Evolutionary conservation across 2,797 vertebrate genomes (phyloP).

Genomic region (Sebastes minor): DNA sequence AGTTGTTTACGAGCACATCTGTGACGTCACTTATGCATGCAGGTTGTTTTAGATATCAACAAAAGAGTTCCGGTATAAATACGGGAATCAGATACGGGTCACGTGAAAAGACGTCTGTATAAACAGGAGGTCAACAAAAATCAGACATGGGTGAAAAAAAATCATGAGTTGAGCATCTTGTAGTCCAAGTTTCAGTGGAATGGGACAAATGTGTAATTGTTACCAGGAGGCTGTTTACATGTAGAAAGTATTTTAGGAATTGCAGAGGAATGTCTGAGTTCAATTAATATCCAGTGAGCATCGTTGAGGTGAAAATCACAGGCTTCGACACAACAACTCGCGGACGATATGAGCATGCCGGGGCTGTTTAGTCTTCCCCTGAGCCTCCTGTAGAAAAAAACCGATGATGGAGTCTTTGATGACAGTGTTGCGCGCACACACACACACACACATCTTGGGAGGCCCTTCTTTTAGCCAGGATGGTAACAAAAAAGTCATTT

Average conservation of each 20-base stretch:
- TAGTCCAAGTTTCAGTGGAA: background rate
- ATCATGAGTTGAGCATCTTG: background rate
- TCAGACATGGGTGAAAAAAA: background rate
- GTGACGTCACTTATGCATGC: background rate
- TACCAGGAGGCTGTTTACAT: background rate
- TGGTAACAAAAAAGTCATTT: background rate
- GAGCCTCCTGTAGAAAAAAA: slow-evolving; percentile 27
- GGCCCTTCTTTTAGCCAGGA: background rate
- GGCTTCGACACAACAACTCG: slow-evolving; percentile 2
- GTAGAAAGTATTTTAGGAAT: background rate
- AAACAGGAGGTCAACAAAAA: slow-evolving; percentile 30
- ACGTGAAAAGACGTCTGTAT: background rate
- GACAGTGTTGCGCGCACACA: slow-evolving; percentile 9
- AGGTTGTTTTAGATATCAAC: slow-evolving; percentile 41
- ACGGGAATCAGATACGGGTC: slow-evolving; percentile 34
- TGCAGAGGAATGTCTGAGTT: slow-evolving; percentile 9
- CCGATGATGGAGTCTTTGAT: slow-evolving; percentile 48
- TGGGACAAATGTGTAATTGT: background rate
- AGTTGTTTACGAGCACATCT: slow-evolving; percentile 8
- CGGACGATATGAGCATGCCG: background rate
- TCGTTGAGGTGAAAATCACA: slow-evolving; percentile 48
- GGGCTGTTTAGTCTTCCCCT: slow-evolving; percentile 48
- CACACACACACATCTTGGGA: background rate
- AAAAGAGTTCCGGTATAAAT: slow-evolving; percentile 24
- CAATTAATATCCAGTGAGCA: background rate